Base-by-base conservation (phyloP, 2,888 invertebrate species). In the Drosophila emarginata region DNA sequence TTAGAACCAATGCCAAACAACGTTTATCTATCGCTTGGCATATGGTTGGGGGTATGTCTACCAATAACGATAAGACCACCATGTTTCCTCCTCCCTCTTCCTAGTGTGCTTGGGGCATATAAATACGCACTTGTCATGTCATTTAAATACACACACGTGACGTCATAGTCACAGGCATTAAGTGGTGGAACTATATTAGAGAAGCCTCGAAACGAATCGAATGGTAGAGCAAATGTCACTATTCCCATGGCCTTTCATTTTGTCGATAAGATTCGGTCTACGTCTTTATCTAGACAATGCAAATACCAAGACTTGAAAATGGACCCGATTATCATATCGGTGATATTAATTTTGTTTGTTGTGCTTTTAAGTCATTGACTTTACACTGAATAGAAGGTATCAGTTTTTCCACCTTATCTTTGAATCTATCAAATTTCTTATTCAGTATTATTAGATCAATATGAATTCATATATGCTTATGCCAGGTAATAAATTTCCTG, bases 41-140 rank as follows among this genome's bases (percentile, higher is more conserved):
- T 60, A 18, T 64, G 56, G 50, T 39, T n/a, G 65, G 63, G 59
- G 59, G 61, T 50, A 64, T 36, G 61, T 61, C 61, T 69, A 45
- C 51, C 63, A 74, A 78, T 79, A 76, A 37, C 61, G 78, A 78
- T 79, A 79, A 76, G 64, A 45, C 15, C 40, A 21, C 18, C 45
- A 18, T 12, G n/a, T 12, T 45, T 21, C 11, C 18, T 12, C 18
- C 45, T 21, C 4, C 45, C 12, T 21, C 11, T 4, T 14, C 45
- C n/a, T n/a, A 45, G 9, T 18, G 11, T 6, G 6, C 37, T 4
- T n/a, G 37, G n/a, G n/a, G 37, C 54, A 62, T 64, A 64, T 65
- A 64, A 69, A 64, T 51, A 36, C 67, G 28, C 71, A 76, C 69
- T 75, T 78, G 78, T 62, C 74, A 65, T 59, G 53, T 45, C 53